Evolutionary conservation across 2,888 invertebrate genomes (phyloP), one percentile per base, ranked within the genome.

Genomic region (Drosophila siamana): DNA sequence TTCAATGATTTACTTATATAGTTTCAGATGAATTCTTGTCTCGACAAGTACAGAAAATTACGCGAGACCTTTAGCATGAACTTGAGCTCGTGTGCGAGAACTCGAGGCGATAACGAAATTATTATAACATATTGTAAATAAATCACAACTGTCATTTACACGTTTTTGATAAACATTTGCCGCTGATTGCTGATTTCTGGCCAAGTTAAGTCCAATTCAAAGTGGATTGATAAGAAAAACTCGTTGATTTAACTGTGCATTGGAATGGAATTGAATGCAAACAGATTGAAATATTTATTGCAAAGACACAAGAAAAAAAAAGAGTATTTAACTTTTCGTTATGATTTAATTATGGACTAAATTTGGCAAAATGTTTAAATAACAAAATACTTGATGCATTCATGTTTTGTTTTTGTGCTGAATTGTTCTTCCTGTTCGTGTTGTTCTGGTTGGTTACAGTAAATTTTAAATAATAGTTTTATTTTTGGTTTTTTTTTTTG

Each of bases 221-320:
- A 38, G 57, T 26, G 38, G 47, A 0, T 24, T 56, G 74, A 71
- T 74, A 74, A 74, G 55, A 66, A 57, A 70, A 69, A 78, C 52
- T 60, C 54, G 57, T 55, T 40, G 43, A 54, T 71, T 83, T 71
- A 68, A 75, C 78, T 76, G 83, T 68, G 82, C 69, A 60, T 67
- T 46, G 61, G 50, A 69, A 71, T 69, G 44, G 57, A 65, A 48
- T 33, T 30, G 51, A 69, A 63, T 44, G 47, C 70, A 47, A 60
- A 67, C 41, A 40, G 26, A 74, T 57, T n/a, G 30, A 57, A 43
- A 65, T 71, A 74, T 83, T 83, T 87, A 83, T 85, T 83, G 40
- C 51, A 57, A 50, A 56, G 47, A 55, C 50, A 48, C 55, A 56
- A 44, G 59, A 70, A 50, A 41, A 30, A 41, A 30, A 43, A 22